Percentiles rank a stretch among this genome's conserved stretches.
Evolutionary conservation across 2,113 vertebrate species (phyloP).

Genomic region (Hemicordylus capensis): DNA sequence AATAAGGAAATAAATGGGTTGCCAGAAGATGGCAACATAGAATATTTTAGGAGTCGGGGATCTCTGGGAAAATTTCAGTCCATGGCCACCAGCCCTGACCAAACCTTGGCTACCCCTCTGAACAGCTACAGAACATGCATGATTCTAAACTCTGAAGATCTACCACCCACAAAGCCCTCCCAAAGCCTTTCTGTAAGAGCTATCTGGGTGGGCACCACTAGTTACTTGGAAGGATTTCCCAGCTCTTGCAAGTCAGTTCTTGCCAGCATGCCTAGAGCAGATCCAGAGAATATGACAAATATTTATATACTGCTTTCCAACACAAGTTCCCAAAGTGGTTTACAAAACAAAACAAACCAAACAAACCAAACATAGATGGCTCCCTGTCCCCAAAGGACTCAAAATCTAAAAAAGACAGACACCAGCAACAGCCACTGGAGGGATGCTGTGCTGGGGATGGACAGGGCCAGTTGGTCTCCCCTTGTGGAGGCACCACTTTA

Average conservation of each 20-base stretch:
- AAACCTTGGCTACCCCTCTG: too few species aligned
- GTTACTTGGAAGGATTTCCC: neutral
- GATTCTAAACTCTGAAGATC: neutral
- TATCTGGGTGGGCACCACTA: neutral
- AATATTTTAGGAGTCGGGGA: neutral
- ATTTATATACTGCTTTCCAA: too few species aligned
- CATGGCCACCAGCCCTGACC: neutral
- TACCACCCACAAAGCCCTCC: neutral
- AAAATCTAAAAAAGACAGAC: too few species aligned
- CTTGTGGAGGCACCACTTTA: too few species aligned
- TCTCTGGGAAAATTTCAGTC: neutral
- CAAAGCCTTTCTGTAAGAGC: neutral
- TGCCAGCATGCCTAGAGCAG: neutral
- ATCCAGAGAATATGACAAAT: neutral
- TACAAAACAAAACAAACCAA: too few species aligned
- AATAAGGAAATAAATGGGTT: too few species aligned
- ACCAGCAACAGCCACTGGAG: too few species aligned
- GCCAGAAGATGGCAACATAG: neutral
- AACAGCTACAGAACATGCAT: neutral
- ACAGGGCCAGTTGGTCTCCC: too few species aligned
- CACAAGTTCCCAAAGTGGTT: too few species aligned
- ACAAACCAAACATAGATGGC: too few species aligned
- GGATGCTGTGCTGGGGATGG: too few species aligned
- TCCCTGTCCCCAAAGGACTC: too few species aligned
- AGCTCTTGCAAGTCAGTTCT: neutral